Evolutionary conservation across 2,888 invertebrate species (phyloP), one percentile per base, ranked within the genome.

Genomic region (Brachypalpus laphriformis): DNA sequence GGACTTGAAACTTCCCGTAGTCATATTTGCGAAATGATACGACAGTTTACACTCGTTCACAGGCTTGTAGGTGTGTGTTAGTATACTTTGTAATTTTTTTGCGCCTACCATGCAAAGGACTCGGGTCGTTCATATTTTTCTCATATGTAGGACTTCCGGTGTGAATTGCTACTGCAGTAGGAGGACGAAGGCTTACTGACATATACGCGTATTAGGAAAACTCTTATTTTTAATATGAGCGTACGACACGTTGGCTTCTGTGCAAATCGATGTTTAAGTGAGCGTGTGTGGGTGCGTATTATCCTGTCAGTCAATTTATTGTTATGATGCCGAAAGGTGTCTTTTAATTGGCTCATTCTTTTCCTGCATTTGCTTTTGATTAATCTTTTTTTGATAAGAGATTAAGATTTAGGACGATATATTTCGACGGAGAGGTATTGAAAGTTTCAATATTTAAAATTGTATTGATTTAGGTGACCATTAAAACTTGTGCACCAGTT

Each of bases 301-400:
- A 78, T 70, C 54, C 75, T 71, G 70, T 9, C 75, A 85, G 85
- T 85, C 85, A 85, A 81, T 85, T 75, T 85, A 71, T 40, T 74
- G 51, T 75, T 57, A 71, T 70, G 37, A 59, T 76, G 40, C 63
- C 63, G 18, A 75, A 70, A 72, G 59, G 65, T 66, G 78, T 72
- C 54, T 45, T 72, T 78, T 72, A 78, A 82, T 82, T 78, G 57
- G 59, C 20, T 6, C 11, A n/a, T 14, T 47, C 20, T 40, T 68
- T 54, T 28, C 49, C 14, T 45, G 2, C 3, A 14, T 9, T 47
- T 3, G 2, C 3, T 47, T 20, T 47, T 20, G 20, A 34, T 14
- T 16, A 45, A 3, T 25, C 16, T 42, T 40, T 18, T 20, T 18
- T 63, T 63, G 28, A 31, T 63, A 31, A 8, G 9, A 34, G 11